Evolutionary conservation across 2,888 invertebrate species (phyloP).

Genomic region (Azorinus chamasolen): DNA sequence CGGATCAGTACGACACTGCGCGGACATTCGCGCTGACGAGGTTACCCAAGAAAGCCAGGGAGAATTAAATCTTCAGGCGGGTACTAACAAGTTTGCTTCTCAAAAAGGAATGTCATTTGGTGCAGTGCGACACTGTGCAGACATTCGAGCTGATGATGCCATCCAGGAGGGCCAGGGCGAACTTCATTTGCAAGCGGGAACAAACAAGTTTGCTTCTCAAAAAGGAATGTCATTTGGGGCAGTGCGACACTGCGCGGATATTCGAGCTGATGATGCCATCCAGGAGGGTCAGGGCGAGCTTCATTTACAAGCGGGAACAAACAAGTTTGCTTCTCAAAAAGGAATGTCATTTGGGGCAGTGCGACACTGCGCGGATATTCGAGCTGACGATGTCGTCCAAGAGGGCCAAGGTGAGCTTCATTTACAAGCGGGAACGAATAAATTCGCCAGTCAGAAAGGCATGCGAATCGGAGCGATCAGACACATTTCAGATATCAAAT

Average conservation of each 20-base stretch:
- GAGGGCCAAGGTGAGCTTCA: slow-evolving; percentile 72
- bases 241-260: slow-evolving; percentile 84
- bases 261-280: slow-evolving; percentile 78
- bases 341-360: slow-evolving; percentile 84
- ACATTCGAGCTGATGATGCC: slow-evolving; percentile 83
- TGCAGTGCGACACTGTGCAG: slow-evolving; percentile 81
- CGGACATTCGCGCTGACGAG: slow-evolving; percentile 84
- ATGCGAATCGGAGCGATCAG: slow-evolving; percentile 76
- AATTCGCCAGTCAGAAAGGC: slow-evolving; percentile 80
- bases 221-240: slow-evolving; percentile 85
- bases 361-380: slow-evolving; percentile 83
- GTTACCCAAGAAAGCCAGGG: slow-evolving; percentile 66
- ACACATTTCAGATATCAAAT: slow-evolving; percentile 74
- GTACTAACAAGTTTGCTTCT: slow-evolving; percentile 84
- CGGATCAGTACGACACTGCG: slow-evolving; percentile 80
- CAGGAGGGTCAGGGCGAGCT: slow-evolving; percentile 76
- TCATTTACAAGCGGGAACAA: slow-evolving; percentile 82
- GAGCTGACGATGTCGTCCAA: slow-evolving; percentile 76
- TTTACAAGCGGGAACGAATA: slow-evolving; percentile 80
- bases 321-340: slow-evolving; percentile 83
- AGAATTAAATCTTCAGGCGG: slow-evolving; percentile 77
- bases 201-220: slow-evolving; percentile 84
- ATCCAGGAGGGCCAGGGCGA: slow-evolving; percentile 76
- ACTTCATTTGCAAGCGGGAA: slow-evolving; percentile 83
- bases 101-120: slow-evolving; percentile 77